Conservation (phyloP, 2,888 invertebrate species). For the Stegophylla sp. region DNA sequence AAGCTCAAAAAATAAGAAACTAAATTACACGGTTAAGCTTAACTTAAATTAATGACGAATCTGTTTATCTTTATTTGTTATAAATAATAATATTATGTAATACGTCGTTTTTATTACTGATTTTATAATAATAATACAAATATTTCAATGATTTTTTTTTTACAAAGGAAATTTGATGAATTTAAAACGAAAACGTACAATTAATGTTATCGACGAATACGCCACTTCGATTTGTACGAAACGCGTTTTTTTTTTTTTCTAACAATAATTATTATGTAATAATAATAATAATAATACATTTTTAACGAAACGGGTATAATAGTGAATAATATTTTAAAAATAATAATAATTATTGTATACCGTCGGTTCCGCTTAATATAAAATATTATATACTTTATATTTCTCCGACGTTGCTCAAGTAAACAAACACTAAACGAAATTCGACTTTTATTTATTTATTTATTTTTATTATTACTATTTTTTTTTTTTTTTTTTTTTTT, state of each 20-base stretch:
- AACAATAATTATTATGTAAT: not conserved
- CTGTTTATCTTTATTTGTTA: constrained; percentile 31
- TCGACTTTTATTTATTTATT: not conserved
- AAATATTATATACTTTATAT: too few species aligned
- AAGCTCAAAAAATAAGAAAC: constrained; percentile 49
- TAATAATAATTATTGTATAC: constrained; percentile 1
- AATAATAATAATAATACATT: too few species aligned
- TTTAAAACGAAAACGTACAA: not conserved
- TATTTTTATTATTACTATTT: not conserved
- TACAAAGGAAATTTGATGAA: not conserved
- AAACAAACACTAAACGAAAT: not conserved
- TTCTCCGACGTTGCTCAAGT: constrained; percentile 37
- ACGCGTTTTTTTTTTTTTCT: not conserved
- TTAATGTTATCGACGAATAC: not conserved
- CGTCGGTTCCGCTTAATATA: not conserved
- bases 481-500: not conserved
- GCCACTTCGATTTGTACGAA: constrained; percentile 16
- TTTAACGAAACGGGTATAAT: constrained; percentile 19
- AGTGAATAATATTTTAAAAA: constrained; percentile 37
- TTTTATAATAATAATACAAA: too few species aligned
- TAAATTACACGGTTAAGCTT: constrained; percentile 5
- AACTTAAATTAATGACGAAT: constrained; percentile 4
- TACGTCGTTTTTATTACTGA: constrained; percentile 17
- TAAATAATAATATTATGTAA: too few species aligned
- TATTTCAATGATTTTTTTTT: constrained; percentile 24